Conservation (phyloP, 2,797 vertebrate species). For the Nothura maculosa region DNA sequence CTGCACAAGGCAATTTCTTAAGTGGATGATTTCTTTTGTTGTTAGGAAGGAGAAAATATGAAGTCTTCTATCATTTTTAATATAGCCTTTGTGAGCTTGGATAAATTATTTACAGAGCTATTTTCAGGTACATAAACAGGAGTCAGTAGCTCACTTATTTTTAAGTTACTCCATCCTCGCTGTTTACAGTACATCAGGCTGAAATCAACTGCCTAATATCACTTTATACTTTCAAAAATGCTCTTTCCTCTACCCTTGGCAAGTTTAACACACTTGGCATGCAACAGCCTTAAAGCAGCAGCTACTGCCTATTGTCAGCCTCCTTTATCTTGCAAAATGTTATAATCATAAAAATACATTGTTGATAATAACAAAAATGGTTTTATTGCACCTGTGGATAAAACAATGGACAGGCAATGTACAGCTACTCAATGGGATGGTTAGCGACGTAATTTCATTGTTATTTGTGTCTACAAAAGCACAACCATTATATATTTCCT, state of each 20-base stretch:
- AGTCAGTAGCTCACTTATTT: not conserved
- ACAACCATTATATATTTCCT: not conserved
- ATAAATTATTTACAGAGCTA: not conserved
- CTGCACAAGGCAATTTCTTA: not conserved
- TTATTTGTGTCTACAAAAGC: not conserved
- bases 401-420: not conserved
- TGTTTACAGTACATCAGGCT: not conserved
- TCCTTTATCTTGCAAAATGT: not conserved
- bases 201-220: not conserved
- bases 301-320: fast-evolving
- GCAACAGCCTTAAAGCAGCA: not conserved
- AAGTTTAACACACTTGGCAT: fast-evolving
- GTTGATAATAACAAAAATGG: not conserved
- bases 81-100: not conserved
- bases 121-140: not conserved
- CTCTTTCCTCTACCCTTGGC: not conserved
- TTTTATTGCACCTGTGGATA: not conserved
- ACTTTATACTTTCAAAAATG: not conserved
- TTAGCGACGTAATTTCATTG: fast-evolving
- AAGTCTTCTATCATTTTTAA: not conserved
- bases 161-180: not conserved
- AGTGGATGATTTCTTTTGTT: not conserved
- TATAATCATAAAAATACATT: not conserved
- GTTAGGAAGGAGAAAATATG: not conserved
- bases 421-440: not conserved